These are phyloP conservation scores for Ambastaia sidthimunki DNA, from an alignment of 2,797 vertebrate species.

Conservation along the genomic window DNA sequence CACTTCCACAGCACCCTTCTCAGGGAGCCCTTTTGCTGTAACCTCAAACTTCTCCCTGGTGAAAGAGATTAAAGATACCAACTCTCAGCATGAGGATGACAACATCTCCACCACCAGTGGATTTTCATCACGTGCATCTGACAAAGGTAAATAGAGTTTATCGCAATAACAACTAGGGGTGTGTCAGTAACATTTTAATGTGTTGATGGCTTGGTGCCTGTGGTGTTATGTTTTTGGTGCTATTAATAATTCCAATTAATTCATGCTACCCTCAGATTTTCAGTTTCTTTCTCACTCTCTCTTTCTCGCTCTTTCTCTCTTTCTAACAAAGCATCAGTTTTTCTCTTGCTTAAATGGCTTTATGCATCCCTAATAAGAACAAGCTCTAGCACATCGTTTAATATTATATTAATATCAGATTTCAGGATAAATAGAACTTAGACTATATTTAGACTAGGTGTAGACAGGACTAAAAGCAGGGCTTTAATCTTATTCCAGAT, in stretches of 20 bases:
- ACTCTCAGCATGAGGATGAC: slow-evolving; percentile 97
- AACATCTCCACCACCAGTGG: slow-evolving; percentile 99
- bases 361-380: too few species aligned
- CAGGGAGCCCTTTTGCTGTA: slow-evolving; percentile 74
- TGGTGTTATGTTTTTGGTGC: too few species aligned
- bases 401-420: too few species aligned
- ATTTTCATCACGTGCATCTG: slow-evolving; percentile 97
- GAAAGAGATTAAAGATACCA: slow-evolving; percentile 98
- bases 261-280: too few species aligned
- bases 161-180: neutral
- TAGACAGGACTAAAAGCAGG: slow-evolving; percentile 7
- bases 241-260: too few species aligned
- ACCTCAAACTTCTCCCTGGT: slow-evolving; percentile 88
- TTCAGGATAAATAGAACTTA: neutral
- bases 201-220: too few species aligned
- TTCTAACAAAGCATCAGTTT: too few species aligned
- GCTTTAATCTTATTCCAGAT: slow-evolving; percentile 77
- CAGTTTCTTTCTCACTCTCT: too few species aligned
- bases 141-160: slow-evolving; percentile 86
- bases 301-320: too few species aligned
- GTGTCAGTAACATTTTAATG: too few species aligned
- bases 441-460: neutral
- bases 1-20: slow-evolving; percentile 85
- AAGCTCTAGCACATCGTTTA: too few species aligned
- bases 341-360: too few species aligned